Percentiles rank a stretch among this genome's conserved stretches.
phyloP scores from a whole-genome alignment of 2,113 vertebrate species.

The Kobus ellipsiprymnus region DNA sequence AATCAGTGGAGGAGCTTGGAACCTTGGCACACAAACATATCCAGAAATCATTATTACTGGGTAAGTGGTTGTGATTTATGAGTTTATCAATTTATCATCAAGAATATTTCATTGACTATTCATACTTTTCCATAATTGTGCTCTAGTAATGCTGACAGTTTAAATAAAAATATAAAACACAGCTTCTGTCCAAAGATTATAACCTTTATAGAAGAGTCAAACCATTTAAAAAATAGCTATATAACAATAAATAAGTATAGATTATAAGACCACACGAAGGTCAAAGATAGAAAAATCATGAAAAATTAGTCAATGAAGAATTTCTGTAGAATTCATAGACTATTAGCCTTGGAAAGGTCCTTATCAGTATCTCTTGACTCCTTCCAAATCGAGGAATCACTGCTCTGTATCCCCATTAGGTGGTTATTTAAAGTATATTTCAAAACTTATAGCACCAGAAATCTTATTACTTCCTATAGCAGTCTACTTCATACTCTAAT shows the following conservation, averaged over 20 bases:
- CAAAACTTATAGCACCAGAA: neutral
- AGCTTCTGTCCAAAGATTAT: neutral
- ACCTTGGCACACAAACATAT: constrained; percentile 92
- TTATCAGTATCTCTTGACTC: neutral
- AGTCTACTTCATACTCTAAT: neutral
- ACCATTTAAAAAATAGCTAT: neutral
- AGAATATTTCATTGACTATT: constrained; percentile 23
- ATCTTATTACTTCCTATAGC: neutral
- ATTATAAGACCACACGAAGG: neutral
- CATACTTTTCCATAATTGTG: neutral
- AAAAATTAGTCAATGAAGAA: neutral
- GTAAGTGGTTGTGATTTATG: constrained; percentile 81
- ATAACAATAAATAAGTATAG: neutral
- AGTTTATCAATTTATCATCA: constrained; percentile 27
- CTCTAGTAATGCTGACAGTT: neutral
- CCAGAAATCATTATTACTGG: constrained; percentile 98
- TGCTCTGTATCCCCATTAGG: neutral
- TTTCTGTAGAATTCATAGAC: neutral
- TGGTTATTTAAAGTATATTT: neutral
- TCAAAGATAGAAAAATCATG: neutral
- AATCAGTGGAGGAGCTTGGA: constrained; percentile 94
- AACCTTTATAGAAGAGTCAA: neutral
- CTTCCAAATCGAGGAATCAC: neutral
- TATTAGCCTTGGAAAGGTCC: neutral
- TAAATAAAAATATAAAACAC: neutral